phyloP scores from a whole-genome alignment of 2,888 invertebrate genomes.

The Agriotes lineatus region DNA sequence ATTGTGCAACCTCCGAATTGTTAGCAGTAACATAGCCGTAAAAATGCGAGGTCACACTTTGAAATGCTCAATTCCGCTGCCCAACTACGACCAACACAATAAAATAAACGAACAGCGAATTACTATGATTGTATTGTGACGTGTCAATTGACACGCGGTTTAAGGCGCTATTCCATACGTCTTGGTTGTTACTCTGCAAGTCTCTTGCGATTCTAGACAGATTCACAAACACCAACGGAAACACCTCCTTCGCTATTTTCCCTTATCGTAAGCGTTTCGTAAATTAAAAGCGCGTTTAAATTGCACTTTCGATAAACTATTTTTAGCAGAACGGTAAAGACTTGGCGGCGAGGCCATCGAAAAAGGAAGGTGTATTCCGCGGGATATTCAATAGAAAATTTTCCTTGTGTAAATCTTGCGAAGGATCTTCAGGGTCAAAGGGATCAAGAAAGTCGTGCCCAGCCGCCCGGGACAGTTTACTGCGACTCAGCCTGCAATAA shows the following conservation, averaged over 20 bases:
- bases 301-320: too few species aligned
- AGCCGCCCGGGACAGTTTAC: conserved; percentile 46
- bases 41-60: conserved; percentile 20
- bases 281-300: too few species aligned
- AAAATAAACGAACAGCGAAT: conserved; percentile 56
- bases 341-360: too few species aligned
- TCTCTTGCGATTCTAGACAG: conserved; percentile 22
- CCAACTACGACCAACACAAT: conserved; percentile 50
- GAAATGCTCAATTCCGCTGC: conserved; percentile 33
- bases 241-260: not conserved
- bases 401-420: conserved; percentile 35
- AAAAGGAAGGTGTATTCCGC: not conserved
- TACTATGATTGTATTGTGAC: conserved; percentile 56
- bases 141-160: conserved; percentile 56
- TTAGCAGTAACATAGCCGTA: conserved; percentile 8
- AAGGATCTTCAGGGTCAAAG: conserved; percentile 35
- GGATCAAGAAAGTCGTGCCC: conserved; percentile 35
- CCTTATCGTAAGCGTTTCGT: too few species aligned
- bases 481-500: conserved; percentile 45
- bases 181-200: conserved; percentile 29
- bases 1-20: not conserved
- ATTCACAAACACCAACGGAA: conserved; percentile 10
- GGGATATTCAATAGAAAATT: conserved; percentile 22
- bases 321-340: too few species aligned
- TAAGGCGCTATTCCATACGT: conserved; percentile 38